Conservation (phyloP, 2,888 invertebrate genomes). For the Abrostola tripartita region DNA sequence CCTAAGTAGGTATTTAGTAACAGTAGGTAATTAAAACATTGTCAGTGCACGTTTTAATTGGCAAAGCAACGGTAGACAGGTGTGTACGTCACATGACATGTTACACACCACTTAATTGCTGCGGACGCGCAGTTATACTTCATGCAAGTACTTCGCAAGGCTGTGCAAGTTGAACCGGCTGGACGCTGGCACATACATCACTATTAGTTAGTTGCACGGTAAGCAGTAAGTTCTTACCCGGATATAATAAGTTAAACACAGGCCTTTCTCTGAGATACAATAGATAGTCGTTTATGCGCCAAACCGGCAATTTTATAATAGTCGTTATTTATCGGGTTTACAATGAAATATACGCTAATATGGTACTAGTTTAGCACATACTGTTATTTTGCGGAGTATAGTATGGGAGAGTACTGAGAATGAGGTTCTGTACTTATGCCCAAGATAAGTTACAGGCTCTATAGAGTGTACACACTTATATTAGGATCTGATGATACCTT, state of each 20-base stretch:
- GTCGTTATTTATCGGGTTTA: constrained; percentile 34
- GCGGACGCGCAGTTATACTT: constrained; percentile 4
- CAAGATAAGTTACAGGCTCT: too few relatives aligned
- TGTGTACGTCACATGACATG: constrained; percentile 33
- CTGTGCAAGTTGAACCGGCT: not conserved
- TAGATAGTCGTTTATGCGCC: constrained; percentile 35
- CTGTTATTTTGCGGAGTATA: constrained; percentile 26
- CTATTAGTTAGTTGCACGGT: constrained; percentile 29
- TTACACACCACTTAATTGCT: constrained; percentile 38
- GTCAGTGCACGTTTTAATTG: constrained; percentile 40
- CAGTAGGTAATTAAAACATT: constrained; percentile 36
- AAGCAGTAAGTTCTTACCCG: constrained; percentile 38
- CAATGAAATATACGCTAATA: constrained; percentile 40
- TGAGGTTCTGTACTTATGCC: too few relatives aligned
- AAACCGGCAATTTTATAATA: constrained; percentile 40
- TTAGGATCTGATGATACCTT: too few relatives aligned
- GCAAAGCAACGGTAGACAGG: constrained; percentile 23
- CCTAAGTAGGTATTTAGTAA: constrained; percentile 11
- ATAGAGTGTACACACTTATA: too few relatives aligned
- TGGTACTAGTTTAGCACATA: constrained; percentile 32
- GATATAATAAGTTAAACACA: constrained; percentile 42
- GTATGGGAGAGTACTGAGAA: not conserved
- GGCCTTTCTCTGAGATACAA: constrained; percentile 48
- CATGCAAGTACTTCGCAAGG: constrained; percentile 26
- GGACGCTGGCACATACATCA: constrained; percentile 24